Evolutionary conservation across 2,797 vertebrate species (phyloP).

Genomic region (Anguilla marmorata): DNA sequence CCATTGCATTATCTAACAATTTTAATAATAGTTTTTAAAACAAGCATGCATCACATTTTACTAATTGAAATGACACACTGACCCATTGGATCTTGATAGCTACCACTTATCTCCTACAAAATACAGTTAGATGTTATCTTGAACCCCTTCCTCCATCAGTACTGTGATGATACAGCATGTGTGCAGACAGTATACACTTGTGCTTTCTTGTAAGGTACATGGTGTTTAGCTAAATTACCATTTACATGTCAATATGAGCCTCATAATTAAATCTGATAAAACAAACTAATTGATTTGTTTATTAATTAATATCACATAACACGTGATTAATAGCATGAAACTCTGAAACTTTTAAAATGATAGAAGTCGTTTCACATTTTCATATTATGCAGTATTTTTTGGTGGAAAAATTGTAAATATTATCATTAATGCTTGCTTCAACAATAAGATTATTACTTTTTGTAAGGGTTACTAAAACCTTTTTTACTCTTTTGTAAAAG

Average conservation of each 20-base stretch:
- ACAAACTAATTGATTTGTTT: not conserved
- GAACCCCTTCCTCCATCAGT: not conserved
- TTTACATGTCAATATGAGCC: not conserved
- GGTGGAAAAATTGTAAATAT: not conserved
- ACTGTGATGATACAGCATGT: not conserved
- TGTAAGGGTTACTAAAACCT: not conserved
- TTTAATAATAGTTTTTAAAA: not conserved
- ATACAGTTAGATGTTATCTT: not conserved
- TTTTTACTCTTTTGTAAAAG: not conserved
- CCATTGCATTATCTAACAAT: not conserved
- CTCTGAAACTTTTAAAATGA: not conserved
- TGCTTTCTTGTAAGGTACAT: not conserved
- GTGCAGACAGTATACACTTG: not conserved
- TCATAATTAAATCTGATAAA: not conserved
- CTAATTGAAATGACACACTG: not conserved
- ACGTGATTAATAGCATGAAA: not conserved
- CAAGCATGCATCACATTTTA: not conserved
- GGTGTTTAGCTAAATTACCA: not conserved
- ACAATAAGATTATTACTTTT: not conserved
- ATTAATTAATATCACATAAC: not conserved
- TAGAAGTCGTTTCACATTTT: not conserved
- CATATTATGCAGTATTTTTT: constrained; percentile 3
- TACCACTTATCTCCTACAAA: not conserved
- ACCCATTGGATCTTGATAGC: not conserved
- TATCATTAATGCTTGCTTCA: not conserved